These are phyloP conservation scores for Pedetes capensis DNA, from an alignment of 2,113 vertebrate genomes.

Conservation along the genomic window DNA sequence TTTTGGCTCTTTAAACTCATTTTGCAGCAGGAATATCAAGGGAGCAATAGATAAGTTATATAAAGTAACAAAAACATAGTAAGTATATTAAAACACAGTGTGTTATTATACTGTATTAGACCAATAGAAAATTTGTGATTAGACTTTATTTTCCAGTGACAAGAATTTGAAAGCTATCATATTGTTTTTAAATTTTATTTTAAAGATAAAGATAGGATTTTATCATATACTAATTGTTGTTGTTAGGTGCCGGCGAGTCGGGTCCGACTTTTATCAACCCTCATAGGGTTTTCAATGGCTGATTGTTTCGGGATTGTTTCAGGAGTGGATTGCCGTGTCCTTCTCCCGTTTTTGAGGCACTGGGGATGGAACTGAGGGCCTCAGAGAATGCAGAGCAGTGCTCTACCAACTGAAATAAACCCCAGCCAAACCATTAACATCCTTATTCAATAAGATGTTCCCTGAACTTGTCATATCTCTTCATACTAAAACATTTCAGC, in stretches of 20 bases:
- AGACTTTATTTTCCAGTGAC: background rate
- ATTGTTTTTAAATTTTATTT: conserved; percentile 1
- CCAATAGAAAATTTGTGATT: background rate
- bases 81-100: background rate
- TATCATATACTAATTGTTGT: background rate
- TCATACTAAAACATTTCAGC: background rate
- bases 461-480: background rate
- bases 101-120: background rate
- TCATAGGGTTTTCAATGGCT: too few relatives aligned
- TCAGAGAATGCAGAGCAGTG: too few relatives aligned
- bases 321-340: too few relatives aligned
- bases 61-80: background rate
- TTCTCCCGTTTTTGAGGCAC: too few relatives aligned
- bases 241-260: too few relatives aligned
- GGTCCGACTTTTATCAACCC: too few relatives aligned
- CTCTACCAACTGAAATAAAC: too few relatives aligned
- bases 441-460: background rate
- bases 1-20: background rate
- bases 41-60: background rate
- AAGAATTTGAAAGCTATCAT: background rate
- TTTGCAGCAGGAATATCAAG: background rate
- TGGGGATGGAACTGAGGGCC: too few relatives aligned
- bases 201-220: background rate
- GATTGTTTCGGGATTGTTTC: too few relatives aligned
- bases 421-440: background rate